Base-by-base conservation (phyloP, 2,888 invertebrate species). In the Anodontia alba region DNA sequence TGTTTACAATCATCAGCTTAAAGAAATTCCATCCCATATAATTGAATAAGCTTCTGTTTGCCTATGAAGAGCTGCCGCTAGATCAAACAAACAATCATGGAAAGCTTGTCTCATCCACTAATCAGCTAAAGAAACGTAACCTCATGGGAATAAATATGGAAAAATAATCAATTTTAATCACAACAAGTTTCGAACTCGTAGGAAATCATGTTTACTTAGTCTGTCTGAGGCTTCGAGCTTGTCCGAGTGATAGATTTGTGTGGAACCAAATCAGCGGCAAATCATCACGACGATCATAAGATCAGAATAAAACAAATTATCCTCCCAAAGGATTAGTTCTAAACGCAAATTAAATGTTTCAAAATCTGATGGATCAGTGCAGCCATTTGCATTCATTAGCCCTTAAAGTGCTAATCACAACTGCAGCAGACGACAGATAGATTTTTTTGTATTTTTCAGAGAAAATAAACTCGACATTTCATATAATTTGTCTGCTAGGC, bases 141-240 rank as follows among this genome's bases (percentile, higher is more conserved):
- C 89, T 84, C 43, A 66, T 46, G 81, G 89, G 87, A 87, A 88
- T 88, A 81, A 82, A 86, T 82, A 84, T 83, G 84, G 80, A 80
- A 77, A 84, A 84, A 86, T 87, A 91, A 91, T 91, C 91, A 90
- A 90, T 90, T 90, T 89, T 89, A 89, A 90, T 90, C 90, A 90
- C 90, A 88, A 87, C 84, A 86, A 84, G 84, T 88, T 88, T 89
- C 89, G 87, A 81, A 86, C 88, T 82, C 87, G 77, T 84, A 75
- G 80, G 81, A 87, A 88, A 88, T 88, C 84, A 82, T 91, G 88
- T 91, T 91, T 89, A 88, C 89, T 82, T 76, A 84, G 84, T 83
- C 83, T 80, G 83, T 80, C 86, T 77, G 73, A 49, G 67, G 69
- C 68, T 72, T 57, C 76, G 51, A 62, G 68, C 51, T 77, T 62